Percentiles rank a stretch among this genome's conserved stretches.
Conservation (phyloP, 2,113 vertebrate species). For the Prietella phreatophila region DNA sequence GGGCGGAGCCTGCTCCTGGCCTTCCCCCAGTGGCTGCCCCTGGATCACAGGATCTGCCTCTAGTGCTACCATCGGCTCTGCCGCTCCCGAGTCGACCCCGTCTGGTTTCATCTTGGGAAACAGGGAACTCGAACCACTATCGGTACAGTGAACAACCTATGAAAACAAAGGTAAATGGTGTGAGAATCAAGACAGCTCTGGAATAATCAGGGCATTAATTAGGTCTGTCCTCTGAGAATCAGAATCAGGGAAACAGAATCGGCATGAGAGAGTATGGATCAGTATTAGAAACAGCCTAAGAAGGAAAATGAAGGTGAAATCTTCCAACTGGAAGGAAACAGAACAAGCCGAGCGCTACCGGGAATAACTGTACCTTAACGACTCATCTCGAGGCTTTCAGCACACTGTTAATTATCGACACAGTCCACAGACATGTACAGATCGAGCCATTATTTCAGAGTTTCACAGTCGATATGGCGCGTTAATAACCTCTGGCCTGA, state of each 20-base stretch:
- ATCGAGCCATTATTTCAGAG: neutral
- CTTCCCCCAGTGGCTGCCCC: slow-evolving; percentile 57
- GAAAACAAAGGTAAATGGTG: slow-evolving; percentile 26
- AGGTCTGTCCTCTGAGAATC: neutral
- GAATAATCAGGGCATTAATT: slow-evolving; percentile 51
- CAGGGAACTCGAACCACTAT: slow-evolving; percentile 37
- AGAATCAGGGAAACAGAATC: neutral
- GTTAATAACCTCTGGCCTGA: neutral
- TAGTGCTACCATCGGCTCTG: slow-evolving; percentile 73
- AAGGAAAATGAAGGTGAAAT: neutral
- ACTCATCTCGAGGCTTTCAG: neutral
- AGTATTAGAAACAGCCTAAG: neutral
- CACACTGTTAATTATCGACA: neutral
- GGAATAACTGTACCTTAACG: neutral
- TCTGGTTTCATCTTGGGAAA: slow-evolving; percentile 76
- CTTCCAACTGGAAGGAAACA: slow-evolving; percentile 3
- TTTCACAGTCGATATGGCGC: slow-evolving; percentile 13
- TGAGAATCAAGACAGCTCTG: slow-evolving; percentile 41
- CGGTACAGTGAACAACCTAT: slow-evolving; percentile 52
- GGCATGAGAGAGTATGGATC: neutral
- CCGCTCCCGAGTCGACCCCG: slow-evolving; percentile 69
- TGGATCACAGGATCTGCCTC: slow-evolving; percentile 67
- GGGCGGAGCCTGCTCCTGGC: slow-evolving; percentile 59
- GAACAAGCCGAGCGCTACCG: neutral
- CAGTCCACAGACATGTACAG: neutral